Percentiles rank a stretch among this genome's conserved stretches.
These are phyloP conservation scores for Hemiprocne comata DNA, from an alignment of 2,113 vertebrate species.

Conservation along the genomic window DNA sequence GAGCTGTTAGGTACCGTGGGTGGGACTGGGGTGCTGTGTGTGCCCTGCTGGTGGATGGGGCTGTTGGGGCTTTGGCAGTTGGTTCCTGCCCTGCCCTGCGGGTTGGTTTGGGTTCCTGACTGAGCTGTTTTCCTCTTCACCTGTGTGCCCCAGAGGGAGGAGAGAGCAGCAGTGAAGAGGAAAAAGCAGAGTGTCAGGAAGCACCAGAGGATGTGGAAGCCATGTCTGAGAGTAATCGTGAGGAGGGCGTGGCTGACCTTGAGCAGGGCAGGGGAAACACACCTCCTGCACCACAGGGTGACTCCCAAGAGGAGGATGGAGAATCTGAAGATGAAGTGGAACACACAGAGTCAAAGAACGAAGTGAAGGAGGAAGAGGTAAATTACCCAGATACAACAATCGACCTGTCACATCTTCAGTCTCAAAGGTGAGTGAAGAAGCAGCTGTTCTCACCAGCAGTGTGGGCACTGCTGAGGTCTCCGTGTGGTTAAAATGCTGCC, in stretches of 20 bases:
- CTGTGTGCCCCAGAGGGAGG: conserved; percentile 36
- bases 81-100: not conserved
- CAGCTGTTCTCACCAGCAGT: accelerated
- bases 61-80: accelerated
- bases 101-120: not conserved
- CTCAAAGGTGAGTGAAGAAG: conserved; percentile 81
- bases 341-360: not conserved
- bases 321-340: conserved; percentile 54
- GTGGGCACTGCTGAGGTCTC: not conserved
- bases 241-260: not conserved
- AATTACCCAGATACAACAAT: conserved; percentile 92
- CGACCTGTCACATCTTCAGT: conserved; percentile 90
- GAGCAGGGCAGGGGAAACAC: not conserved
- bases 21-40: not conserved
- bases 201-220: not conserved
- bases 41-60: not conserved
- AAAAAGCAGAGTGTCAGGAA: conserved; percentile 47
- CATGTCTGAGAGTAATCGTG: not conserved
- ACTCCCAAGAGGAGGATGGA: conserved; percentile 53
- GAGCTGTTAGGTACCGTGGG: conserved; percentile 83
- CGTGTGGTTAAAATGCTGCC: accelerated
- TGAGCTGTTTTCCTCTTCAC: not conserved
- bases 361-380: conserved; percentile 71
- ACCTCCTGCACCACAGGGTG: conserved; percentile 42
- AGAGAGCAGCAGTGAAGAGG: conserved; percentile 70